Evolutionary conservation across 2,113 vertebrate species (phyloP).

Genomic region (Genyomyrus donnyi): DNA sequence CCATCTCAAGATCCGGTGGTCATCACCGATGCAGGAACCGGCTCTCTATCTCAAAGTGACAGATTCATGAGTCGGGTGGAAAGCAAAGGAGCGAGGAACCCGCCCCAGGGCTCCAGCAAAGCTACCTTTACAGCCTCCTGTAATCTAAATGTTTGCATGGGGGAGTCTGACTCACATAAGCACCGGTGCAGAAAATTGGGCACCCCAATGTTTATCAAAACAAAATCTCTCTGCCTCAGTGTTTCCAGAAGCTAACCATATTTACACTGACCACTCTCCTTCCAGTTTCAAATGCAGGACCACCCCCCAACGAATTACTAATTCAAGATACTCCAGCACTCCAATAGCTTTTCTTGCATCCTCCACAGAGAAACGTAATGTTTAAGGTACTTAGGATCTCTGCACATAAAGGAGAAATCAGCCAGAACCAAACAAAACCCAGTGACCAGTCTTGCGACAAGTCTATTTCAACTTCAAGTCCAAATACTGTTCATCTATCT

Average conservation of each 20-base stretch:
- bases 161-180: conserved; percentile 1
- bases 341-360: neutral
- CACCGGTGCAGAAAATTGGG: neutral
- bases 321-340: neutral
- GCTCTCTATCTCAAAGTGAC: neutral
- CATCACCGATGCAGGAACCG: neutral
- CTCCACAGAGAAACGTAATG: neutral
- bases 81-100: neutral
- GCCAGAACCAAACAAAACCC: neutral
- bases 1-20: neutral
- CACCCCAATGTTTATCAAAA: conserved; percentile 1
- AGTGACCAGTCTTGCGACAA: neutral
- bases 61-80: neutral
- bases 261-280: neutral
- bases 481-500: neutral
- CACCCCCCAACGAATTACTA: neutral
- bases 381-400: neutral
- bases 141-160: neutral
- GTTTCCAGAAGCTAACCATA: neutral
- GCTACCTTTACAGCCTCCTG: neutral
- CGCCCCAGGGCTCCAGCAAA: neutral
- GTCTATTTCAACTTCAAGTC: neutral
- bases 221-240: conserved; percentile 1
- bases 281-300: neutral
- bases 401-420: neutral